These are phyloP conservation scores for Notoglanidium macrostoma DNA, from an alignment of 2,797 vertebrate species.

Conservation along the genomic window DNA sequence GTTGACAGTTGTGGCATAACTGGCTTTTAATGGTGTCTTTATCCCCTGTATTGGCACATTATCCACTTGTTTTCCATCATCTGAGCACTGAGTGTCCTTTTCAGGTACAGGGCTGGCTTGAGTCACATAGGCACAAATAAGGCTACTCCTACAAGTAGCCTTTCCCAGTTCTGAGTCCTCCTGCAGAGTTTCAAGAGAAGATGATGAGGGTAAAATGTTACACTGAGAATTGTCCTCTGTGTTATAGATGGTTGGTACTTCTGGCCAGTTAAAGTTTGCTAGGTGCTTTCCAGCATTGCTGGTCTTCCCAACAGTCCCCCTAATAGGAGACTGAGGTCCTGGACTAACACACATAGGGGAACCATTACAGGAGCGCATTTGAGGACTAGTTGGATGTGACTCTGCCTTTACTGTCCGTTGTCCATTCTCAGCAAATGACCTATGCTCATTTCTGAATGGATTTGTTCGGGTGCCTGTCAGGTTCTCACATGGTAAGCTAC, in stretches of 20 bases:
- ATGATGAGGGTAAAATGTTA: slow-evolving; percentile 17
- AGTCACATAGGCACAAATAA: slow-evolving; percentile 75
- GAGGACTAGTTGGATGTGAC: slow-evolving; percentile 60
- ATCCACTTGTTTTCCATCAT: slow-evolving; percentile 37
- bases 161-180: slow-evolving; percentile 62
- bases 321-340: slow-evolving; percentile 50
- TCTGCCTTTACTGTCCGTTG: slow-evolving; percentile 61
- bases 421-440: slow-evolving; percentile 64
- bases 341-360: slow-evolving; percentile 67
- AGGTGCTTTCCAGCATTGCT: slow-evolving; percentile 65
- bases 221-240: slow-evolving; percentile 54
- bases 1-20: slow-evolving; percentile 90
- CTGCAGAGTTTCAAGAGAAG: slow-evolving; percentile 53
- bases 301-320: slow-evolving; percentile 53
- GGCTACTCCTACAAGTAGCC: slow-evolving; percentile 68
- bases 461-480: slow-evolving; percentile 61
- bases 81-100: slow-evolving; percentile 37
- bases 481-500: slow-evolving; percentile 59
- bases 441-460: slow-evolving; percentile 54
- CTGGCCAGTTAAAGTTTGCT: slow-evolving; percentile 71
- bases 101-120: slow-evolving; percentile 50
- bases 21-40: slow-evolving; percentile 65
- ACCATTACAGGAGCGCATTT: slow-evolving; percentile 58
- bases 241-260: slow-evolving; percentile 71
- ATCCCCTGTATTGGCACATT: slow-evolving; percentile 31